Percentiles rank a stretch among this genome's conserved stretches.
phyloP scores from a whole-genome alignment of 2,888 invertebrate genomes.

The Callyntrura sp. region DNA sequence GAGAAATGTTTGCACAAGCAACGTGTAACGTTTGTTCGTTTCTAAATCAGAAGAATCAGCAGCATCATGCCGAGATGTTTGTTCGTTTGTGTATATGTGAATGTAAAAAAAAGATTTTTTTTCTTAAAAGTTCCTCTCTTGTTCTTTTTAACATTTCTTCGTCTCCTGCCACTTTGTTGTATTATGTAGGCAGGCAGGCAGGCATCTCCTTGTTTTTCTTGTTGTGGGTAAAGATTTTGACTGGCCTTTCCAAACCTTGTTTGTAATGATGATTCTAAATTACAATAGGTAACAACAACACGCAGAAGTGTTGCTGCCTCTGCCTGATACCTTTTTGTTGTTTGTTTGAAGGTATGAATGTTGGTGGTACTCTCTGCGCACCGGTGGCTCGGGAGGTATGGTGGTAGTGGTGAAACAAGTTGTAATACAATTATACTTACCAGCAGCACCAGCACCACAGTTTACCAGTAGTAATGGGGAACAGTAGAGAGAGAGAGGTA shows the following conservation, averaged over 20 bases:
- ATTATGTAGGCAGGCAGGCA: not conserved
- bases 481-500: not conserved
- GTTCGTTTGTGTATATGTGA: too few species aligned
- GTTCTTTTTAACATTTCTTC: not conserved
- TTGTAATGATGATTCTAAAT: conserved; percentile 65
- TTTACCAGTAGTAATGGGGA: not conserved
- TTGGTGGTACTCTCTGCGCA: not conserved
- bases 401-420: conserved; percentile 66
- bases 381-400: not conserved
- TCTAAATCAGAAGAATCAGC: too few species aligned
- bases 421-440: conserved; percentile 50
- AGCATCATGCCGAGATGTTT: too few species aligned
- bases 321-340: conserved; percentile 57
- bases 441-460: not conserved
- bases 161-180: not conserved
- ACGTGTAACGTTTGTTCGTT: too few species aligned
- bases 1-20: too few species aligned
- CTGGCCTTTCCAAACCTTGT: conserved; percentile 66
- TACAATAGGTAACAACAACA: conserved; percentile 58
- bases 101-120: too few species aligned
- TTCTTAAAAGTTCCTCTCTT: too few species aligned
- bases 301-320: conserved; percentile 67
- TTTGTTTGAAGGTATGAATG: conserved; percentile 34
- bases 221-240: conserved; percentile 57
- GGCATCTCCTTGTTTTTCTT: conserved; percentile 28